Evolutionary conservation across 2,888 invertebrate genomes (phyloP).

Genomic region (Ethmia dodecea): DNA sequence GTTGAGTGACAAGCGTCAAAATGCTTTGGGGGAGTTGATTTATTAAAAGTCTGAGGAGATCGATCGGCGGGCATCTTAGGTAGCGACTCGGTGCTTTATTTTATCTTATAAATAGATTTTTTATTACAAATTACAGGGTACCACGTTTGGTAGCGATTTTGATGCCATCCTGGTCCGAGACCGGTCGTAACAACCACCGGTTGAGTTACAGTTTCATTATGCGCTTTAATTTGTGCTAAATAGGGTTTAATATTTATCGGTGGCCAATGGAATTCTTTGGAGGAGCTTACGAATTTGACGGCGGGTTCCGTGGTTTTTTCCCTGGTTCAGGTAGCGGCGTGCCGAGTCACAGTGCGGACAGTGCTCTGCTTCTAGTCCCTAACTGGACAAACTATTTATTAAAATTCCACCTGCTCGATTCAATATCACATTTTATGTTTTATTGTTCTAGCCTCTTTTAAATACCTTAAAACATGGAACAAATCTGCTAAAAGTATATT

Average conservation of each 20-base stretch:
- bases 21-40: constrained; percentile 53
- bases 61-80: constrained; percentile 71
- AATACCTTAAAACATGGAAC: too few relatives aligned
- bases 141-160: constrained; percentile 74
- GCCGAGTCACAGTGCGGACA: constrained; percentile 17
- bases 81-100: constrained; percentile 71
- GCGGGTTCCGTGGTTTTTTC: constrained; percentile 53
- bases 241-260: constrained; percentile 54
- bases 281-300: constrained; percentile 45
- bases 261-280: constrained; percentile 18
- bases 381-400: too few relatives aligned
- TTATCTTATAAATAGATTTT: constrained; percentile 77
- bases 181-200: constrained; percentile 45
- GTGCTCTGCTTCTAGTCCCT: constrained; percentile 23
- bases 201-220: constrained; percentile 39
- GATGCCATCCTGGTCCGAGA: constrained; percentile 43
- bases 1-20: constrained; percentile 67
- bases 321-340: constrained; percentile 44
- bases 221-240: constrained; percentile 49
- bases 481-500: too few relatives aligned
- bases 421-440: too few relatives aligned
- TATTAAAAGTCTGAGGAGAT: constrained; percentile 64
- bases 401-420: too few relatives aligned
- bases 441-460: too few relatives aligned
- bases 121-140: constrained; percentile 77